Conservation (phyloP, 2,797 vertebrate genomes). For the Babyrousa celebensis region DNA sequence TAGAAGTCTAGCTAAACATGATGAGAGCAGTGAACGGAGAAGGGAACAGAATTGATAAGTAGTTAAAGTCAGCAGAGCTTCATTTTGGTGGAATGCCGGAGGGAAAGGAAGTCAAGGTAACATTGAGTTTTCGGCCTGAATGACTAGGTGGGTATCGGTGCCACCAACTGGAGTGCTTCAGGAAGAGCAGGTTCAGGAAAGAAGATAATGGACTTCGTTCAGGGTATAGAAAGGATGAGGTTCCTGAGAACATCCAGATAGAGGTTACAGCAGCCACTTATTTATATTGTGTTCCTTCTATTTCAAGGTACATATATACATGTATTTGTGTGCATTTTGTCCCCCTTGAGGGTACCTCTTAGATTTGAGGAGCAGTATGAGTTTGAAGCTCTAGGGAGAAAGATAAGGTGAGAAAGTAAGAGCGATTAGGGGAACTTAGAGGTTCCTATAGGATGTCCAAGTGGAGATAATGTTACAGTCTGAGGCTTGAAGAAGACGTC, state of each 20-base stretch:
- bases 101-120: background rate
- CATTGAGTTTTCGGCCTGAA: background rate
- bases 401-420: background rate
- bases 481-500: background rate
- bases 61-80: constrained; percentile 9
- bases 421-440: background rate
- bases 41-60: background rate
- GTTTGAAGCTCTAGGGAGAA: constrained; percentile 22
- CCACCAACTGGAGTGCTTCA: background rate
- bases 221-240: background rate
- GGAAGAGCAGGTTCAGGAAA: background rate
- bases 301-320: background rate
- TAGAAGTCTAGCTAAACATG: background rate
- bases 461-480: background rate
- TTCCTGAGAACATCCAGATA: constrained; percentile 12
- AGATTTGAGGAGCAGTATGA: constrained; percentile 31
- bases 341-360: background rate
- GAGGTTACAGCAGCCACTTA: background rate
- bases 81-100: background rate
- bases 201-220: background rate
- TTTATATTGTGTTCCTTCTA: background rate
- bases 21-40: background rate
- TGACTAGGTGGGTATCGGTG: background rate
- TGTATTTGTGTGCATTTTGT: background rate
- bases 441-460: background rate